Evolutionary conservation across 1,140 invertebrate genomes (phyloP), one percentile per base, ranked within the genome.

Genomic region (Pectinophora gossypiella): DNA sequence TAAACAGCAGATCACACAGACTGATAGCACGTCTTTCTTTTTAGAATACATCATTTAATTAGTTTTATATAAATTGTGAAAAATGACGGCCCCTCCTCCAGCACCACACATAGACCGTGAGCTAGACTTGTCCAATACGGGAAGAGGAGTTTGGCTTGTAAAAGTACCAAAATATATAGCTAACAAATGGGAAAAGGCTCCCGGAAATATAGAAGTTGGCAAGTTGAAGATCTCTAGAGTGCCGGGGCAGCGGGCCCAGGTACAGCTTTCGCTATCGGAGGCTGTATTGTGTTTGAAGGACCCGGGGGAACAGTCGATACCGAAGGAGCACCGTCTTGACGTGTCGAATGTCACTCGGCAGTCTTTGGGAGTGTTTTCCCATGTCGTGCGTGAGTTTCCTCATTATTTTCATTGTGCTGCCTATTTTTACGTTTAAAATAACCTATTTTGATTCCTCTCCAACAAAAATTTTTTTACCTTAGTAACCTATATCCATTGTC

Each of bases 151-250:
- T 6, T 99, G 97, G 97, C 89, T 99, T 7, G 97, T 99, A 0
- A 99, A 99, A 90, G 96, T 98, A 18, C 97, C 97, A 2, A 99
- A 99, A 89, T 99, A 98, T 88, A 94, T 99, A 61, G 94, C 96
- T 1, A 95, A 94, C 57, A 92, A 93, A 87, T 98, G 96, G 96
- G 93, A 96, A 67, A 95, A 95, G 83, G 93, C 94, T 36, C 90
- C 92, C 18, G 92, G 85, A 5, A 89, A 90, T 51, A 90, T 91
- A 60, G 90, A 91, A 75, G 90, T 91, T 2, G 90, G 90, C 3
- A 90, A 90, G 61, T 69, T 91, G 46, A 87, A 89, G 48, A 91
- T 91, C 51, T 89, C 89, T 21, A 86, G 90, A 43, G 82, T 79
- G 18, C 85, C 89, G 15, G 90, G 90, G 2, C 89, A 90, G 54